Percentiles rank a stretch among this genome's conserved stretches.
These are phyloP conservation scores for Paratilapia polleni DNA, from an alignment of 2,113 vertebrate genomes.

Conservation along the genomic window DNA sequence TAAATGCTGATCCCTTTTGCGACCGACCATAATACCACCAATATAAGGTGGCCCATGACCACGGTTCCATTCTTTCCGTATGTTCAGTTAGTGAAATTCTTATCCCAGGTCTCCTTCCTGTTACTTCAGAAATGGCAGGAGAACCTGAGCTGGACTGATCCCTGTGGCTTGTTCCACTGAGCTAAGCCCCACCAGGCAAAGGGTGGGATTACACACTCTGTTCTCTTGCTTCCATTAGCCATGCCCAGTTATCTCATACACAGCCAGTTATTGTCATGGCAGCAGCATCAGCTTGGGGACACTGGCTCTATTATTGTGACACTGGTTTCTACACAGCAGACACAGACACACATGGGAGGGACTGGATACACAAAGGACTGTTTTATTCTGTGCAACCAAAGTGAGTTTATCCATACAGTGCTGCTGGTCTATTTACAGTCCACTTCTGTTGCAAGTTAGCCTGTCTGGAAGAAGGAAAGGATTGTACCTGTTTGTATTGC, in stretches of 20 bases:
- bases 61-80: neutral
- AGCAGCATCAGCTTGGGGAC: constrained; percentile 65
- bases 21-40: neutral
- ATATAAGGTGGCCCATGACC: neutral
- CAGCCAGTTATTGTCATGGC: constrained; percentile 68
- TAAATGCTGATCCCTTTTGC: neutral
- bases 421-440: constrained; percentile 35
- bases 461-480: neutral
- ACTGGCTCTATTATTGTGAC: constrained; percentile 68
- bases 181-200: constrained; percentile 16
- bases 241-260: constrained; percentile 31
- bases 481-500: neutral
- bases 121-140: neutral
- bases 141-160: neutral
- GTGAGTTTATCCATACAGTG: constrained; percentile 41
- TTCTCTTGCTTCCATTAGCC: constrained; percentile 58
- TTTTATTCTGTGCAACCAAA: constrained; percentile 43
- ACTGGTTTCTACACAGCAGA: constrained; percentile 59
- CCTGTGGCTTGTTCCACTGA: constrained; percentile 7
- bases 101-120: neutral
- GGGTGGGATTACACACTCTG: constrained; percentile 48
- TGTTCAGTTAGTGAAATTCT: neutral
- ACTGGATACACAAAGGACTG: constrained; percentile 58
- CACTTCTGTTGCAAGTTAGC: constrained; percentile 22
- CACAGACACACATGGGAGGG: constrained; percentile 48